A percentile compares a stretch with the other conserved stretches of the same genome.
phyloP scores from a whole-genome alignment of 2,888 invertebrate genomes.

The Drepana falcataria region DNA sequence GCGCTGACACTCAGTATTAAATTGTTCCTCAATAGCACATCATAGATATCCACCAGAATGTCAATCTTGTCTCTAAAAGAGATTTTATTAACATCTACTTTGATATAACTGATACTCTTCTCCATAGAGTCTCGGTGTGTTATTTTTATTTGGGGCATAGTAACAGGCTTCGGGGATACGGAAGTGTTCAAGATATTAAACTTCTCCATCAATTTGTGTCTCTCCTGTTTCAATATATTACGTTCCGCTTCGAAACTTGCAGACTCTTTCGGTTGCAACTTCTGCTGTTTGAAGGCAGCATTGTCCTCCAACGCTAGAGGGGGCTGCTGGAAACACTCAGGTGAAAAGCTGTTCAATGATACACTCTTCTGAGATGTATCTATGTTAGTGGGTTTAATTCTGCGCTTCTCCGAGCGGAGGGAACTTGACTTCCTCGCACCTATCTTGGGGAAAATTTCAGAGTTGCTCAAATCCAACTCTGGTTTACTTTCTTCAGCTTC shows the following conservation, averaged over 20 bases:
- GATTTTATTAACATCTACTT: conserved; percentile 64
- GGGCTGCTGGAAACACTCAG: conserved; percentile 53
- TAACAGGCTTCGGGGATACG: conserved; percentile 34
- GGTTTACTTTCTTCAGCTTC: conserved; percentile 42
- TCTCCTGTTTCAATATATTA: conserved; percentile 61
- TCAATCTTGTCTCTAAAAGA: conserved; percentile 73
- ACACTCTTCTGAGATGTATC: conserved; percentile 54
- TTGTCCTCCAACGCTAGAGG: conserved; percentile 57
- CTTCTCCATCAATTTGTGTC: conserved; percentile 69
- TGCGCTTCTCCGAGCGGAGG: conserved; percentile 45
- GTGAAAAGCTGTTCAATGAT: conserved; percentile 55
- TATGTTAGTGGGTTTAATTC: conserved; percentile 77
- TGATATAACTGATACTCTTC: conserved; percentile 41
- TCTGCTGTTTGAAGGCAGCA: conserved; percentile 54
- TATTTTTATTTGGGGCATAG: conserved; percentile 52
- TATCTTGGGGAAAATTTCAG: conserved; percentile 66
- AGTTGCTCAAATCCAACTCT: conserved; percentile 58
- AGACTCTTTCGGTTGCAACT: conserved; percentile 47
- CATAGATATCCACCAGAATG: conserved; percentile 77
- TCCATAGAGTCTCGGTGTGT: conserved; percentile 44
- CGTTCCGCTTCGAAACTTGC: conserved; percentile 59
- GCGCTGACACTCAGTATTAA: conserved; percentile 81
- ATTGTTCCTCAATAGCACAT: conserved; percentile 77
- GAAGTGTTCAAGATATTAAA: conserved; percentile 60
- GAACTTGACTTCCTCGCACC: conserved; percentile 60